Conservation (phyloP, 2,113 vertebrate species). For the Mus spicilegus region DNA sequence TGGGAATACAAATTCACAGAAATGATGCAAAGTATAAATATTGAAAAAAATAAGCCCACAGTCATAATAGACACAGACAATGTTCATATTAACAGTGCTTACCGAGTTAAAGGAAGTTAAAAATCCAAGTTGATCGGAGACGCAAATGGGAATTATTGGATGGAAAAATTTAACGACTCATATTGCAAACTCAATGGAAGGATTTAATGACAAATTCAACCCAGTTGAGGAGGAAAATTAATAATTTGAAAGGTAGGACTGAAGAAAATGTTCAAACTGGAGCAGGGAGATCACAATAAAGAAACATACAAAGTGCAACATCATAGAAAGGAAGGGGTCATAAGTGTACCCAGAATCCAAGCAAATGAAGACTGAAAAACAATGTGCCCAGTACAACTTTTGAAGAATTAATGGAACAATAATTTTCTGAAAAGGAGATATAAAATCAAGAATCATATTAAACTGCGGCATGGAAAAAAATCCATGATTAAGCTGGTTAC, state of each 20-base stretch:
- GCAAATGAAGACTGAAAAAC: background rate
- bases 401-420: background rate
- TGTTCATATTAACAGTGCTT: background rate
- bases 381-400: background rate
- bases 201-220: constrained; percentile 32
- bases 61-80: background rate
- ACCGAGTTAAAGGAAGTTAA: constrained; percentile 1
- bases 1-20: constrained; percentile 2
- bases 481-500: background rate
- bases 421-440: background rate
- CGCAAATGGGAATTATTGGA: constrained; percentile 5
- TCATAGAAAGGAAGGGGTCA: background rate
- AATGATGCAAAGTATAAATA: background rate
- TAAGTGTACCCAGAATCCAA: background rate
- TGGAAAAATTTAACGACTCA: background rate
- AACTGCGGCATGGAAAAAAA: background rate
- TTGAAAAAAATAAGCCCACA: background rate
- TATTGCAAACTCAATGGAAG: background rate
- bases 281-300: background rate
- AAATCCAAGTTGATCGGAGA: background rate
- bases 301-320: background rate
- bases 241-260: background rate
- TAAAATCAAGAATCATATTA: background rate
- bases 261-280: background rate
- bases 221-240: background rate